phyloP scores from a whole-genome alignment of 1,140 invertebrate species.

The Ylistrum balloti region DNA sequence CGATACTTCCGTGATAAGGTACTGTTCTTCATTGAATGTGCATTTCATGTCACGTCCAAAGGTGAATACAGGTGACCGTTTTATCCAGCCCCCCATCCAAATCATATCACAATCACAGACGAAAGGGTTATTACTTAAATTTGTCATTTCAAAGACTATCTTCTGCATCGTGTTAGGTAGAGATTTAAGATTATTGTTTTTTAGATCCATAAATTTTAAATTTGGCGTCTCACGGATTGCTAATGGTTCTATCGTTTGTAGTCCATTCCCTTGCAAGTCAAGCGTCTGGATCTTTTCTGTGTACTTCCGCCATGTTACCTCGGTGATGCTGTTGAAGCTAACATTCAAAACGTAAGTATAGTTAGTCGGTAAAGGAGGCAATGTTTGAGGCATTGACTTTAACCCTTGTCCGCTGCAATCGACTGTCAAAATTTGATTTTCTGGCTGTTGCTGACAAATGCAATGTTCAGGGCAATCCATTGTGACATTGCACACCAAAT shows the following conservation, averaged over 20 bases:
- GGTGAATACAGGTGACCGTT: conserved; percentile 24
- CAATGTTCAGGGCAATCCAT: conserved; percentile 54
- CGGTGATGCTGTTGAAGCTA: conserved; percentile 47
- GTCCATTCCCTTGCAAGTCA: conserved; percentile 42
- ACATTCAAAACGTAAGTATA: conserved; percentile 47
- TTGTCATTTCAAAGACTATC: conserved; percentile 41
- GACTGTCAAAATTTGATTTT: conserved; percentile 52
- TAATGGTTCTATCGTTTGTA: conserved; percentile 29
- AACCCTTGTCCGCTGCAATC: conserved; percentile 49
- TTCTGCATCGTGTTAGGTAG: conserved; percentile 54
- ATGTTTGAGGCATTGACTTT: neutral
- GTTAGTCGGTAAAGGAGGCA: conserved; percentile 46
- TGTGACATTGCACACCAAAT: conserved; percentile 59
- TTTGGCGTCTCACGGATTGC: conserved; percentile 41
- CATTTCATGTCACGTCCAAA: conserved; percentile 46
- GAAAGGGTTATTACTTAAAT: conserved; percentile 51
- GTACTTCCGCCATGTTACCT: conserved; percentile 44
- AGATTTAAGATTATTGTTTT: conserved; percentile 52
- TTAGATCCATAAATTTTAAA: conserved; percentile 46
- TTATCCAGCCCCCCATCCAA: conserved; percentile 60
- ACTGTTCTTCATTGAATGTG: conserved; percentile 45
- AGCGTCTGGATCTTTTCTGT: neutral
- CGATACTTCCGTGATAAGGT: conserved; percentile 54
- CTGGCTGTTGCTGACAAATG: conserved; percentile 55
- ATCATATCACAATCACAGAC: conserved; percentile 56